A percentile compares a stretch with the other conserved stretches of the same genome.
Conservation (phyloP, 1,140 invertebrate genomes). For the Drosophila busckii region DNA sequence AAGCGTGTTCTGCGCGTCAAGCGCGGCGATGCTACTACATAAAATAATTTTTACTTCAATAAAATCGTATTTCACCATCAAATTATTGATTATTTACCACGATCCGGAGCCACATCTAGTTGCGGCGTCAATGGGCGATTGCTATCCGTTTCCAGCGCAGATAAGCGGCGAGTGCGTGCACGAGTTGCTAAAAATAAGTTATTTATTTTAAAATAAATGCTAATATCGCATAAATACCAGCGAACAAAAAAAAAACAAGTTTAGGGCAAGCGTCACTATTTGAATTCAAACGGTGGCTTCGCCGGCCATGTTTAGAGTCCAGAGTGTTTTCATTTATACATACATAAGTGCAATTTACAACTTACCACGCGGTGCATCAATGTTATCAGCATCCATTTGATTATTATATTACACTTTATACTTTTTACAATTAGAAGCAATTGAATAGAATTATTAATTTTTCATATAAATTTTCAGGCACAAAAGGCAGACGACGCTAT, state of each 20-base stretch:
- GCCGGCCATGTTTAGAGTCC: neutral
- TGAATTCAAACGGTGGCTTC: constrained; percentile 23
- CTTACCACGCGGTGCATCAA: constrained; percentile 24
- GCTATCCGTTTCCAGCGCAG: constrained; percentile 43
- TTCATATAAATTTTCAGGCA: neutral
- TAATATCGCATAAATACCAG: neutral
- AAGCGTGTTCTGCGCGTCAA: constrained; percentile 43
- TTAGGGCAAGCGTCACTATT: constrained; percentile 13
- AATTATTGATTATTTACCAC: constrained; percentile 27
- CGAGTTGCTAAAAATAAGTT: constrained; percentile 51
- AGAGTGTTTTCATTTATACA: neutral
- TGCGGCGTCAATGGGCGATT: constrained; percentile 54
- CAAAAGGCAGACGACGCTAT: constrained; percentile 8
- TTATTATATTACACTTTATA: neutral
- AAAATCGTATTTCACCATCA: neutral
- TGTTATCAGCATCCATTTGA: constrained; percentile 23
- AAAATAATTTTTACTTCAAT: neutral
- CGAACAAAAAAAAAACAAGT: neutral
- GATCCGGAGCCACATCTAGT: constrained; percentile 34
- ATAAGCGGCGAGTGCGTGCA: constrained; percentile 51
- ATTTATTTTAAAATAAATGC: neutral
- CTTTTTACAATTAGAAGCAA: neutral
- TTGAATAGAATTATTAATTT: no score
- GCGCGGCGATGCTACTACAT: constrained; percentile 47
- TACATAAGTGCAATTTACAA: no score